Evolutionary conservation across 2,113 vertebrate genomes (phyloP), one percentile per base, ranked within the genome.

Genomic region (Psittacus erithacus): DNA sequence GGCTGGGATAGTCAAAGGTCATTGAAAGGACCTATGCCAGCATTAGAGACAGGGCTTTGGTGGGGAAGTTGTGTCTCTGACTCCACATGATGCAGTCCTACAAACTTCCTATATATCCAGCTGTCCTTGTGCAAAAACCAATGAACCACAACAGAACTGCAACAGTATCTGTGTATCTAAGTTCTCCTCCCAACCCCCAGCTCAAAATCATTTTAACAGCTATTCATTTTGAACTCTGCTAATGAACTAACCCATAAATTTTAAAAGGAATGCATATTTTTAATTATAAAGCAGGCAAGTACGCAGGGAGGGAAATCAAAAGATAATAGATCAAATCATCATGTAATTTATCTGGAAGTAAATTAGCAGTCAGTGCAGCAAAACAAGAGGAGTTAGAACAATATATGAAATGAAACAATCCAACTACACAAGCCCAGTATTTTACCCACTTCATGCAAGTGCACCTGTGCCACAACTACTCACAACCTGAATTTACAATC

Each of bases 81-180:
- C 39, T 76, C 53, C 63, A 80, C 9, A 27, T 10, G 39, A 55
- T 33, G 8, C 24, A 23, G 2, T 55, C 15, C 39, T 4, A 68
- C 4, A 35, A 3, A 55, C 24, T 16, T 86, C 24, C 75, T 62
- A 53, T 3, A 22, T 8, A 41, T 25, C 17, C 77, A 91, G 27
- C 14, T 19, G 13, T 10, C 3, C 3, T 23, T 8, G 3, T 10
- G 22, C 31, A 67, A 83, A 62, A 74, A 10, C 0, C 10, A 46
- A 23, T 0, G 1, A 87, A 64, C 47, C 7, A 27, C 39, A 79
- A 64, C 47, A 79, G n/a, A 62, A 71, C 8, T 0, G 0, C 25
- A 65, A 69, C 15, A 25, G 44, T 38, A n/a, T 44, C 43, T 39
- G 23, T 5, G 9, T 13, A 44, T 59, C 29, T 92, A 63, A 59